phyloP scores from a whole-genome alignment of 2,797 vertebrate species.

The Gobionotothen gibberifrons region DNA sequence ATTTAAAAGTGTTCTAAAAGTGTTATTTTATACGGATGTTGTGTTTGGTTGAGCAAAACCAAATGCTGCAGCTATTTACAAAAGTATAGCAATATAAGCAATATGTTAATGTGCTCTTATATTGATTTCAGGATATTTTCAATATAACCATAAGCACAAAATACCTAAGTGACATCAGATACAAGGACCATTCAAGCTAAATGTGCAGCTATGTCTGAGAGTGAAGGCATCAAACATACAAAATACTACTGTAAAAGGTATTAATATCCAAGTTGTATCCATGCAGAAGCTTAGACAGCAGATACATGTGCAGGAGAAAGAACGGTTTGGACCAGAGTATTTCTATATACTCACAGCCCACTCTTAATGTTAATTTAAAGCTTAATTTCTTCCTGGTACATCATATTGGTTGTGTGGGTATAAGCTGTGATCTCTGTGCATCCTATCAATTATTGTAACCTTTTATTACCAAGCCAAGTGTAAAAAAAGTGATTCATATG shows the following conservation, averaged over 20 bases:
- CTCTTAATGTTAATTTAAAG: neutral
- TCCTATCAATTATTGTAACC: neutral
- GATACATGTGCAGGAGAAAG: neutral
- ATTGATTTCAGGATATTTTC: neutral
- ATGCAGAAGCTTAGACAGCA: neutral
- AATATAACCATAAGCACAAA: no score
- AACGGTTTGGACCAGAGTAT: neutral
- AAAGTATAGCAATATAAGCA: neutral
- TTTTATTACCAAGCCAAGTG: neutral
- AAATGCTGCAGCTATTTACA: neutral
- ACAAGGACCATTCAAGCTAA: neutral
- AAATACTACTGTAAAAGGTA: rapidly evolving
- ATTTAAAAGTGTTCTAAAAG: no score
- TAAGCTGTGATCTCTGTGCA: neutral
- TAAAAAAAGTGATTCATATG: neutral
- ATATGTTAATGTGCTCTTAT: neutral
- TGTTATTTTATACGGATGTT: neutral
- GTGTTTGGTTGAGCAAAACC: neutral
- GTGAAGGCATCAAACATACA: neutral
- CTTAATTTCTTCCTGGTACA: neutral
- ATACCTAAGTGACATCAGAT: neutral
- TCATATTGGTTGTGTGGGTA: neutral
- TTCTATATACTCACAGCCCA: neutral
- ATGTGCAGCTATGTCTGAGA: neutral
- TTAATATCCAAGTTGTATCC: neutral